Percentiles rank a stretch among this genome's conserved stretches.
Evolutionary conservation across 2,797 vertebrate species (phyloP).

Genomic region (Enoplosus armatus): DNA sequence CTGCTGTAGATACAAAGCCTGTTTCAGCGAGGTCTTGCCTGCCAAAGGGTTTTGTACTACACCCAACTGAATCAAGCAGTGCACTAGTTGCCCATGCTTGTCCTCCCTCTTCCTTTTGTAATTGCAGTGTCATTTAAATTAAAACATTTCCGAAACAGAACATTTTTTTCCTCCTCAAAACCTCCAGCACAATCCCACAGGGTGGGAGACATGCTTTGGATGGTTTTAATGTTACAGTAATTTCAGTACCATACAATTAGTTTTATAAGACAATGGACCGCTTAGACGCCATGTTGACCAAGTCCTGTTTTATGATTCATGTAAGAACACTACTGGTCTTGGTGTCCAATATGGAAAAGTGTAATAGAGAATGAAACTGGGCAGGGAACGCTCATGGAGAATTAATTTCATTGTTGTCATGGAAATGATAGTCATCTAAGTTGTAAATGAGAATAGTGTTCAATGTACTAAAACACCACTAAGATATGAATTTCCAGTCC

Average conservation of each 20-base stretch:
- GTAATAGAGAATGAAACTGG: constrained; percentile 7
- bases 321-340: constrained; percentile 13
- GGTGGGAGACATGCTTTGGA: constrained; percentile 43
- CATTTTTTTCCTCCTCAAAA: constrained; percentile 36
- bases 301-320: constrained; percentile 38
- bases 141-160: constrained; percentile 54
- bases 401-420: constrained; percentile 28
- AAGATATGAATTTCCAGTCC: constrained; percentile 11
- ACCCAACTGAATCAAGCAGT: constrained; percentile 45
- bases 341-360: constrained; percentile 27
- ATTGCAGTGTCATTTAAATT: constrained; percentile 65
- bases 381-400: constrained; percentile 20
- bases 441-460: constrained; percentile 17
- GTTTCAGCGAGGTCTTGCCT: constrained; percentile 19
- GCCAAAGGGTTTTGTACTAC: constrained; percentile 58
- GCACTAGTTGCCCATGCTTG: constrained; percentile 36
- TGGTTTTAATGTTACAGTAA: constrained; percentile 54
- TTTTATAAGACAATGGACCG: constrained; percentile 60
- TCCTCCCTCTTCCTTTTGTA: constrained; percentile 48
- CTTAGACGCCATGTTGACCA: constrained; percentile 22
- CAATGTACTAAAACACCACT: not conserved
- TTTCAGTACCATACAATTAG: constrained; percentile 60
- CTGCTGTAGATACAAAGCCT: constrained; percentile 36
- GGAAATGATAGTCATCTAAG: constrained; percentile 37
- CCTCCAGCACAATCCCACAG: constrained; percentile 46